These are phyloP conservation scores for Brachyalestes nurse DNA, from an alignment of 2,797 vertebrate species.

Conservation along the genomic window DNA sequence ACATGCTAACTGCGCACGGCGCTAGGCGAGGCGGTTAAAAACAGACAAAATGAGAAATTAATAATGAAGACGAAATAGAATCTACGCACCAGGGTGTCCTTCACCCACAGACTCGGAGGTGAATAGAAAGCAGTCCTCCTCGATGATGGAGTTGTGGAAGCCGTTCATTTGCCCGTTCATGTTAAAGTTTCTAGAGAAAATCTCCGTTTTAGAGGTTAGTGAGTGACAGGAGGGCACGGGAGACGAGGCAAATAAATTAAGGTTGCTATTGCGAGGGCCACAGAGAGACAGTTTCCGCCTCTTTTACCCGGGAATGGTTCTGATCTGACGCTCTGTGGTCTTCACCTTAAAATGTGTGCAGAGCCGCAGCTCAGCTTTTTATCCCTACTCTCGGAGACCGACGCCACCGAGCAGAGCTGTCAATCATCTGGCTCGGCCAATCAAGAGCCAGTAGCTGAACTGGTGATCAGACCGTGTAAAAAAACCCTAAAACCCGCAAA, in stretches of 20 bases:
- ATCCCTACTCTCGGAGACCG: constrained; percentile 6
- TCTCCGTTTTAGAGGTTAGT: background rate
- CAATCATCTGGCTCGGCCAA: constrained; percentile 30
- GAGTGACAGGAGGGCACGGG: background rate
- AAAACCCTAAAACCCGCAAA: background rate
- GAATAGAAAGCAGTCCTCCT: constrained; percentile 92
- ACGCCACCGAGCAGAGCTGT: background rate
- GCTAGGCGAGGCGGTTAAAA: background rate
- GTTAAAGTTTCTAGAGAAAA: constrained; percentile 10
- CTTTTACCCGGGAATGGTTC: background rate
- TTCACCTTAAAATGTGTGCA: constrained; percentile 30
- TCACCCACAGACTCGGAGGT: constrained; percentile 95
- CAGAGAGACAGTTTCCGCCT: background rate
- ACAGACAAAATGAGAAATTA: constrained; percentile 4
- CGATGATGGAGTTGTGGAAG: constrained; percentile 79
- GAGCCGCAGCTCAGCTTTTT: constrained; percentile 24
- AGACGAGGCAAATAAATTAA: background rate
- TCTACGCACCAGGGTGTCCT: constrained; percentile 89
- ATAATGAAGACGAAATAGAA: background rate
- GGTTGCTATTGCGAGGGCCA: background rate
- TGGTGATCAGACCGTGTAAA: background rate
- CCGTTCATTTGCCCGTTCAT: constrained; percentile 90
- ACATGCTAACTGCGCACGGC: background rate
- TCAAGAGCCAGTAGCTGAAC: background rate
- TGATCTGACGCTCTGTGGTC: background rate